Evolutionary conservation across 2,113 vertebrate genomes (phyloP).

Genomic region (Phrynosoma platyrhinos): DNA sequence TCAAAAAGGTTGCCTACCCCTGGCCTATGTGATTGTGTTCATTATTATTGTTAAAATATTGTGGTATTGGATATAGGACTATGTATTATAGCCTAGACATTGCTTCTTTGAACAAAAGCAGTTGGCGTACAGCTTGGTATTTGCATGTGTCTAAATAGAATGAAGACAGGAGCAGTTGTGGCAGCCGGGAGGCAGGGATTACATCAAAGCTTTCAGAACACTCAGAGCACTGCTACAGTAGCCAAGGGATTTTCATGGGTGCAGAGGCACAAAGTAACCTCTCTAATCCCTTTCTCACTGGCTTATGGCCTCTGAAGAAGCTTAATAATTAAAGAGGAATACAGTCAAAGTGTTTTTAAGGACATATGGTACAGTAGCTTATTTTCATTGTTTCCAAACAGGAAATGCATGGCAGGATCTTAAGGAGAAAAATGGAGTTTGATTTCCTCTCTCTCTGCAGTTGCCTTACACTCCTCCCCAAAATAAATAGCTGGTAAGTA

Average conservation of each 20-base stretch:
- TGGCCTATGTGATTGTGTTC: too few species aligned
- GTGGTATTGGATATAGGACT: conserved; percentile 28
- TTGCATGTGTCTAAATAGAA: conserved; percentile 70
- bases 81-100: conserved; percentile 57
- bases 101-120: conserved; percentile 59
- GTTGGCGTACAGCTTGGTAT: conserved; percentile 66
- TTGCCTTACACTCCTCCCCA: background rate
- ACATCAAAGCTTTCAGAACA: conserved; percentile 73
- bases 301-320: conserved; percentile 71
- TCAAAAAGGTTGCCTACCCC: too few species aligned
- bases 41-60: conserved; percentile 10
- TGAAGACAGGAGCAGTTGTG: conserved; percentile 47
- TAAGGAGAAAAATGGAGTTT: conserved; percentile 48
- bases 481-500: conserved; percentile 41
- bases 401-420: conserved; percentile 58
- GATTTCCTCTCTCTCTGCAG: conserved; percentile 34
- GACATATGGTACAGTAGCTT: conserved; percentile 69
- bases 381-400: conserved; percentile 68
- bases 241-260: conserved; percentile 74
- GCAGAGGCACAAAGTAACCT: conserved; percentile 72
- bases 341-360: conserved; percentile 75
- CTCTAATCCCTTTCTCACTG: conserved; percentile 74
- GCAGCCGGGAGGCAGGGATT: conserved; percentile 69
- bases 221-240: conserved; percentile 60
- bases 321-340: conserved; percentile 77